Conservation (phyloP, 2,797 vertebrate species). For the Takifugu rubripes region DNA sequence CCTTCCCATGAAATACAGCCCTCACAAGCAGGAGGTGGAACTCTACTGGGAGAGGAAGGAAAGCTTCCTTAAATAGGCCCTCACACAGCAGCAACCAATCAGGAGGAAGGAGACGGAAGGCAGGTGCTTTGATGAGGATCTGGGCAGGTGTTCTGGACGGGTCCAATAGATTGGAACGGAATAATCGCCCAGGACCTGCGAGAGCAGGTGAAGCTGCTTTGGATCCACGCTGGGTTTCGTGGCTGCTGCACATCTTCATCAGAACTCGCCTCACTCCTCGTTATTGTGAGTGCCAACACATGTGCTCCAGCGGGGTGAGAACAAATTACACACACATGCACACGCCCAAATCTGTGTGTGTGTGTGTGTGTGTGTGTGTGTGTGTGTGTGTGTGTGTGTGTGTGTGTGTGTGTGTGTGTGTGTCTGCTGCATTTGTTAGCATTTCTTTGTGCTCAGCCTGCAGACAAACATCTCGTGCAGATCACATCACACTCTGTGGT, state of each 20-base stretch:
- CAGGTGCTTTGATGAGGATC: neutral
- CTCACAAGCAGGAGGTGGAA: neutral
- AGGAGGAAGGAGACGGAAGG: neutral
- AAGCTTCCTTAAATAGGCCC: too few relatives aligned
- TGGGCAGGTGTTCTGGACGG: too few relatives aligned
- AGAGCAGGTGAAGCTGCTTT: too few relatives aligned
- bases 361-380: conserved; percentile 1
- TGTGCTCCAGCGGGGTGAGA: neutral
- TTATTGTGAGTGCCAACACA: conserved; percentile 1
- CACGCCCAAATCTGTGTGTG: conserved; percentile 8
- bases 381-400: neutral
- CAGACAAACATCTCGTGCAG: conserved; percentile 63
- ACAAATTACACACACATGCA: neutral
- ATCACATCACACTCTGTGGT: conserved; percentile 42
- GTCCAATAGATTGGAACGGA: too few relatives aligned
- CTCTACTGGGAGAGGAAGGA: neutral
- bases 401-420: conserved; percentile 5
- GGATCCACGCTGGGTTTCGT: too few relatives aligned
- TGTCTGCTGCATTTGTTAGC: conserved; percentile 52
- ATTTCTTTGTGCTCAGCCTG: conserved; percentile 62
- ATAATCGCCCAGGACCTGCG: too few relatives aligned
- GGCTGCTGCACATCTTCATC: too few relatives aligned
- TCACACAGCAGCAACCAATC: too few relatives aligned
- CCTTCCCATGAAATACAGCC: neutral
- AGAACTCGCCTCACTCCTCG: too few relatives aligned